phyloP scores from a whole-genome alignment of 2,113 vertebrate species.

The Planiliza haematocheilus region DNA sequence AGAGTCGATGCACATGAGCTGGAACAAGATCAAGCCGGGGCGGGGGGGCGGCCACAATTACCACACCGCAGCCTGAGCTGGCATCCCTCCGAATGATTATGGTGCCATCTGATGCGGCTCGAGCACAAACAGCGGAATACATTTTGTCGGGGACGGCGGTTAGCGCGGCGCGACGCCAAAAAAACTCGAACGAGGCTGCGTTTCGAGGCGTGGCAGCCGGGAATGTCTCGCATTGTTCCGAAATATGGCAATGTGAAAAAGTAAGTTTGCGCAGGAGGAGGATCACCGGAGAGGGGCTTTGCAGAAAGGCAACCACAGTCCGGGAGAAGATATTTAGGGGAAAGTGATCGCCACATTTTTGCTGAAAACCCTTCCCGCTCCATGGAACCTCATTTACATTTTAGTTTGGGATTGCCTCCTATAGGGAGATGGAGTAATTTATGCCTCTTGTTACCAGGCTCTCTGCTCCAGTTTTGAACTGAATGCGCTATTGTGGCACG shows the following conservation, averaged over 20 bases:
- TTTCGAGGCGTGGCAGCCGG: constrained; percentile 36
- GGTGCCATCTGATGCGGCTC: constrained; percentile 54
- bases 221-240: constrained; percentile 20
- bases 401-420: constrained; percentile 51
- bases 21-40: constrained; percentile 56
- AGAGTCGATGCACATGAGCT: constrained; percentile 46
- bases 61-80: constrained; percentile 48
- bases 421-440: constrained; percentile 67
- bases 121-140: constrained; percentile 26
- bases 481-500: constrained; percentile 57
- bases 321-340: constrained; percentile 25
- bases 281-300: constrained; percentile 31
- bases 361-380: constrained; percentile 42
- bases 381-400: constrained; percentile 62
- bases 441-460: constrained; percentile 66
- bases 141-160: constrained; percentile 13
- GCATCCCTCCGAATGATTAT: constrained; percentile 48
- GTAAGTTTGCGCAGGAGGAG: not conserved
- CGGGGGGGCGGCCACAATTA: constrained; percentile 54
- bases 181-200: constrained; percentile 38
- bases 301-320: constrained; percentile 9
- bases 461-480: constrained; percentile 69
- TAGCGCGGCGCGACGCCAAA: constrained; percentile 34
- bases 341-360: constrained; percentile 35
- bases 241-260: constrained; percentile 18